These are phyloP conservation scores for Automeris io DNA, from an alignment of 2,888 invertebrate species.

Conservation along the genomic window DNA sequence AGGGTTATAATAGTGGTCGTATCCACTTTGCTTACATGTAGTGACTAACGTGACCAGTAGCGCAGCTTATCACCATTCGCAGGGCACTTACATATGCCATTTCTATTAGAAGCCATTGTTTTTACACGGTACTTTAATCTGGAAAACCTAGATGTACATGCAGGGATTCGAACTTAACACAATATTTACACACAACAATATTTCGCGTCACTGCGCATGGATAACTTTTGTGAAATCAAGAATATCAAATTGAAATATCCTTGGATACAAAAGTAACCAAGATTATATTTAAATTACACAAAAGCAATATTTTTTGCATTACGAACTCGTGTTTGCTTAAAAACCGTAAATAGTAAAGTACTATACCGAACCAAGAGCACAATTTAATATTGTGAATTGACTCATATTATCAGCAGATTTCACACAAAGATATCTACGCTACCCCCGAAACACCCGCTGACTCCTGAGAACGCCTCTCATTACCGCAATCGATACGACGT, in stretches of 20 bases:
- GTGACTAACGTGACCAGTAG: too few relatives aligned
- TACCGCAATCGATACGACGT: conserved; percentile 46
- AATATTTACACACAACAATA: too few relatives aligned
- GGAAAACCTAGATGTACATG: too few relatives aligned
- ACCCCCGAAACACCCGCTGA: conserved; percentile 53
- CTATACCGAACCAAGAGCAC: neutral
- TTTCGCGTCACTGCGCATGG: too few relatives aligned
- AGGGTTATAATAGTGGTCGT: too few relatives aligned
- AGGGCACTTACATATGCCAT: too few relatives aligned
- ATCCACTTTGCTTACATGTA: too few relatives aligned
- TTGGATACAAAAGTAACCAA: neutral
- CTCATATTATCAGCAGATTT: conserved; percentile 56
- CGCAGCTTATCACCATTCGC: too few relatives aligned
- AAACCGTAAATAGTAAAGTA: conserved; percentile 36
- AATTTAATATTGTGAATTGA: conserved; percentile 26
- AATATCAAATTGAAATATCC: neutral
- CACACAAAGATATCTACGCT: conserved; percentile 61
- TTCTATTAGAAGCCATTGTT: too few relatives aligned
- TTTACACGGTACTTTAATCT: too few relatives aligned
- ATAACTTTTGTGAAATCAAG: too few relatives aligned
- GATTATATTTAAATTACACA: conserved; percentile 18
- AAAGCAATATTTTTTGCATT: conserved; percentile 34
- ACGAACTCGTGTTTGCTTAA: conserved; percentile 30
- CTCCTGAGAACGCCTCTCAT: conserved; percentile 66
- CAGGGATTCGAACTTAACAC: too few relatives aligned